Base-by-base conservation (phyloP, 2,113 vertebrate genomes). In the Tachycineta bicolor region DNA sequence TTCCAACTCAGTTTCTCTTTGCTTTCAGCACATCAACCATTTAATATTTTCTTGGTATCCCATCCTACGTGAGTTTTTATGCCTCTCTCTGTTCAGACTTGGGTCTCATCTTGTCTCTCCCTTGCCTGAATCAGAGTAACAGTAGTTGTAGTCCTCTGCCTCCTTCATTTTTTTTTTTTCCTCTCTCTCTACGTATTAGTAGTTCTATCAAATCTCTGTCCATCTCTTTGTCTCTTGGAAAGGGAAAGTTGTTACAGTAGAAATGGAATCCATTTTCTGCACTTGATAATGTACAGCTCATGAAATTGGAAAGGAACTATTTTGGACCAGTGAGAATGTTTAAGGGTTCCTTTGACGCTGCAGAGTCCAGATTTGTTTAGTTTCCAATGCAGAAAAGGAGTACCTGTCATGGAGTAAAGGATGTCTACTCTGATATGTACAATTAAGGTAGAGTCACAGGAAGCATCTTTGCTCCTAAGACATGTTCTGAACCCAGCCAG, bases 361-460 rank as follows among this genome's bases (percentile, higher is more conserved):
- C 31, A 47, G 56, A 75, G 47, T 71, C 25, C 33, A 64, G 28
- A n/a, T 64, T 49, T 73, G 2, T 79, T 82, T 65, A 0, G 6
- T 73, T 94, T 84, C 41, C 65, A 76, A 11, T 28, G 53, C 22
- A 81, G 52, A 89, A 25, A 34, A 84, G 60, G 50, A 53, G 26
- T 52, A 18, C 11, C 41, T 71, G 55, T 88, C 12, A 7, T 19
- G 12, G 29, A 86, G 43, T 31, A 77, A 77, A 80, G 55, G 28
- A 44, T 43, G 6, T 33, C 55, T 70, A 23, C 0, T 2, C 31
- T 87, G 37, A 28, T 43, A 20, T 4, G 7, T 62, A 22, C 0
- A 4, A 19, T 70, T 67, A 73, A 75, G 21, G 33, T 11, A 63
- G 68, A 91, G 37, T 25, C 34, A 44, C 0, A 1, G n/a, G 75